phyloP scores from a whole-genome alignment of 2,888 invertebrate genomes.

The Megamerina dolium region DNA sequence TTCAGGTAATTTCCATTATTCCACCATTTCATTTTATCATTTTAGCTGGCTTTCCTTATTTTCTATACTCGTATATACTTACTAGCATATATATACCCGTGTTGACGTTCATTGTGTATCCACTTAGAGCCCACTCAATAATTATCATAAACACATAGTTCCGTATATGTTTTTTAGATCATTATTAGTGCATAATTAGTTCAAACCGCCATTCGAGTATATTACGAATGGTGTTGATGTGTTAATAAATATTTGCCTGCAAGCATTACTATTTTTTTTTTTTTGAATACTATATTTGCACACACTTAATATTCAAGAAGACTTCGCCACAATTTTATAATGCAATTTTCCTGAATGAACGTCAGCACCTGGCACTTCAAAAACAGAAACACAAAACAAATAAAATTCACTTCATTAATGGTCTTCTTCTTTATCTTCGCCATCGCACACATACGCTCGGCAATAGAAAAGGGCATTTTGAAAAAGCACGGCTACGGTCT shows the following conservation, averaged over 20 bases:
- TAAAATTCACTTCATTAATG: not conserved
- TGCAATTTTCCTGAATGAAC: conserved; percentile 4
- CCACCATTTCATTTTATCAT: not conserved
- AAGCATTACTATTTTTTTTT: no score
- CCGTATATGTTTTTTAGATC: no score
- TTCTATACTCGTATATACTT: conserved; percentile 6
- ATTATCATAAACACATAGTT: not conserved
- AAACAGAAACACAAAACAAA: not conserved
- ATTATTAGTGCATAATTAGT: no score
- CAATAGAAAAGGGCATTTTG: conserved; percentile 80
- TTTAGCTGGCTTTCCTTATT: not conserved
- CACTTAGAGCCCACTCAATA: not conserved
- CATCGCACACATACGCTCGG: not conserved
- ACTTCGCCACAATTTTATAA: no score
- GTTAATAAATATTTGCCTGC: no score
- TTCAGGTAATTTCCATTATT: conserved; percentile 58
- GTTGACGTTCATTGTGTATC: not conserved
- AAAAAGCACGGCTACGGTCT: conserved; percentile 79
- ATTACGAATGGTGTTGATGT: no score
- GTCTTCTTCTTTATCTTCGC: not conserved
- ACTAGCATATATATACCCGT: conserved; percentile 2
- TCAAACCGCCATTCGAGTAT: no score
- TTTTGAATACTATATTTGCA: no score
- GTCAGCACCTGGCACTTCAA: conserved; percentile 10
- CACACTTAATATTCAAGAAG: no score